Base-by-base conservation (phyloP, 2,888 invertebrate genomes). In the Drosophila quinaria region DNA sequence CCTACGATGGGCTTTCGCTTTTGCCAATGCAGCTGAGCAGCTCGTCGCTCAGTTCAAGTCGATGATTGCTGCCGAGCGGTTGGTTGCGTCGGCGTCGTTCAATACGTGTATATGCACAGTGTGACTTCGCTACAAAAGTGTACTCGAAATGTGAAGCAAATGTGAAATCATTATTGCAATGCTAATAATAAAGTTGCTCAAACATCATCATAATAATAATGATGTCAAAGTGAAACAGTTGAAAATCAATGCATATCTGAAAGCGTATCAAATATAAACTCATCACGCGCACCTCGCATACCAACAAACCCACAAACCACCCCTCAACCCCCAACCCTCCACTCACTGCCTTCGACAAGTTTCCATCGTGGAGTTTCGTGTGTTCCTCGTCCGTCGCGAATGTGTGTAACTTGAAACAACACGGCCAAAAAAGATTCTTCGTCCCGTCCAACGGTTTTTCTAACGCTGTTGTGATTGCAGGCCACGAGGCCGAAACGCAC, bases 51-150 rank as follows among this genome's bases (percentile, higher is more conserved):
- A 92, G 92, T 92, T 89, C 84, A 91, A 90, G 89, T 91, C 90
- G 89, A 90, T 90, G 88, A 89, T 89, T 90, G 91, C 90, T 91
- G 84, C 89, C 89, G 91, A 90, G 81, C 90, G 91, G 92, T 92
- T 92, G 91, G 75, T 78, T 90, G 77, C 71, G 49, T 49, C 58
- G 33, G 56, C 46, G 55, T 37, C 8, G 55, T 66, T 71, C 56
- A 25, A 33, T 22, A 15, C 65, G 62, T 61, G 47, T 55, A 22
- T 41, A 10, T 35, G 33, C 33, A 50, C 70, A 44, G 44, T 44
- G 74, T 79, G 68, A 68, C 75, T 82, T 47, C 67, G 74, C 64
- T 70, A 74, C 51, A 13, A 37, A 37, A 29, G 22, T 19, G 17
- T 15, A 11, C 9, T 33, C 51, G 31, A 41, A 29, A 29, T 56